Evolutionary conservation across 1,140 invertebrate species (phyloP), one percentile per base, ranked within the genome.

Genomic region (Caerostris darwini): DNA sequence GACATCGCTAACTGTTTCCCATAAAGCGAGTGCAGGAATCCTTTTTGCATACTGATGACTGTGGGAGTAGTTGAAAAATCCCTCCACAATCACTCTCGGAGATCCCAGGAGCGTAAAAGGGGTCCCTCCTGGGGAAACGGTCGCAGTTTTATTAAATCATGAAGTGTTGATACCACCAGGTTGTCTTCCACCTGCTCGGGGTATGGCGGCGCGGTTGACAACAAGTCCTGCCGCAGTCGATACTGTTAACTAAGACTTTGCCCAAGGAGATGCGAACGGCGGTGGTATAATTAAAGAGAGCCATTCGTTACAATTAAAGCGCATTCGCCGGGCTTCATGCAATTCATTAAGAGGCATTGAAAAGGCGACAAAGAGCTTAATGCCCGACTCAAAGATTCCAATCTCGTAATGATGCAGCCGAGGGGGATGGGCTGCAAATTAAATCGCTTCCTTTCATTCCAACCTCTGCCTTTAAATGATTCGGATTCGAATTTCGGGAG

Each of bases 261-360:
- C 34, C 85, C 3, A n/a, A 14, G 85, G 57, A 53, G 34, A 34
- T 61, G 19, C 17, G 19, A 19, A n/a, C 59, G 50, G 88, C n/a
- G 14, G 85, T n/a, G 57, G 58, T 90, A 77, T 71, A 90, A 90
- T 90, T 90, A 90, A 90, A 90, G 88, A 61, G 88, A 71, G 88
- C 88, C 88, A 90, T 90, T 90, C 88, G 88, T 90, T 90, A 90
- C 88, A 90, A 90, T 90, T 90, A 90, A 90, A 90, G 69, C 88
- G 67, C 56, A 90, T 90, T 71, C 88, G 88, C 64, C n/a, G 19
- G 88, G 67, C 67, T 90, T 90, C 88, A 57, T 56, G 88, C 88
- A 90, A 90, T 90, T 90, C 88, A 90, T 90, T 90, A 90, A 57
- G 61, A 19, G 67, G 64, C 88, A 90, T 90, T 90, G 88, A 67